Percentiles rank a stretch among this genome's conserved stretches.
phyloP scores from a whole-genome alignment of 2,888 invertebrate genomes.

The Microplitis manilae region DNA sequence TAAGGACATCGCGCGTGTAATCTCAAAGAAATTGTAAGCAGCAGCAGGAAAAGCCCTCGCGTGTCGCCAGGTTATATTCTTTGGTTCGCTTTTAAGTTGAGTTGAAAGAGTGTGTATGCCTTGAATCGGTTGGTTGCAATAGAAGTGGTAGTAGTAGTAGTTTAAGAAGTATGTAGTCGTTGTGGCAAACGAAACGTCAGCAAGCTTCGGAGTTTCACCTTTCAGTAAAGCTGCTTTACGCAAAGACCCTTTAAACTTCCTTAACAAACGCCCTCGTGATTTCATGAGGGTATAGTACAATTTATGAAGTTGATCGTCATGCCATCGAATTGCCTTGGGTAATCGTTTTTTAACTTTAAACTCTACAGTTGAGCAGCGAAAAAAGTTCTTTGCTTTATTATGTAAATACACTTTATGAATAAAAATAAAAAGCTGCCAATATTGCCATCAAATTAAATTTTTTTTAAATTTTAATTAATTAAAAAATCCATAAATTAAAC shows the following conservation, averaged over 20 bases:
- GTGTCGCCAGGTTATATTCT: slow-evolving; percentile 22
- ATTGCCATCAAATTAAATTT: too few species aligned
- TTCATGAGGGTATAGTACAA: slow-evolving; percentile 31
- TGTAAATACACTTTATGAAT: background rate
- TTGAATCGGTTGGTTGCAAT: background rate
- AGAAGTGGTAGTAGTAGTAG: background rate
- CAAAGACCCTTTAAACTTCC: slow-evolving; percentile 37
- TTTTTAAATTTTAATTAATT: background rate
- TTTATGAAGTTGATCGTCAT: slow-evolving; percentile 29
- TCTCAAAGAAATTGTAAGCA: slow-evolving; percentile 30
- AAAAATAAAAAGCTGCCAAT: background rate
- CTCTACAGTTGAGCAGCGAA: background rate
- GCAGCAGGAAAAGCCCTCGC: slow-evolving; percentile 28
- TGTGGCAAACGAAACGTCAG: slow-evolving; percentile 19
- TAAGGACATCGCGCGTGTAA: slow-evolving; percentile 28
- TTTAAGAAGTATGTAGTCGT: background rate
- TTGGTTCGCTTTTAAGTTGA: slow-evolving; percentile 17
- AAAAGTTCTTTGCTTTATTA: background rate
- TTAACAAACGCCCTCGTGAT: slow-evolving; percentile 36
- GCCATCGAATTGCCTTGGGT: slow-evolving; percentile 22
- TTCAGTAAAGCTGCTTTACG: slow-evolving; percentile 41
- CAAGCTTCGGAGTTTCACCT: slow-evolving; percentile 36
- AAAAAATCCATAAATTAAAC: background rate
- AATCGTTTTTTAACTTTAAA: slow-evolving; percentile 16
- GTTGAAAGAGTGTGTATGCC: background rate